Conservation (phyloP, 2,113 vertebrate species). For the Neolamprologus caudopunctatus region DNA sequence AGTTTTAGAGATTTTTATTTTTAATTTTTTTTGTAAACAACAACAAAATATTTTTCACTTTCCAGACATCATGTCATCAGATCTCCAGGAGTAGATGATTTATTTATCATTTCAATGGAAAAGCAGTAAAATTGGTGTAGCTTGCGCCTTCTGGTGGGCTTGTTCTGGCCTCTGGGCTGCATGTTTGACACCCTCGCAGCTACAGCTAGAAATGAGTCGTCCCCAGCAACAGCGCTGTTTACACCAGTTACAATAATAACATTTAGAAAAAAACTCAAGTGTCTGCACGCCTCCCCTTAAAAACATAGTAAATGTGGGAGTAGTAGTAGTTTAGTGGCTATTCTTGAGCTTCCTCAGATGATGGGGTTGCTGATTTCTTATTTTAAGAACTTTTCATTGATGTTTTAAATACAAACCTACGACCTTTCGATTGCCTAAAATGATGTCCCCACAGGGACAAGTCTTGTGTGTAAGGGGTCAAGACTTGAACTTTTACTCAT, state of each 20-base stretch:
- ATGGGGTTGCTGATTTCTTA: neutral
- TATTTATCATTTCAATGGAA: neutral
- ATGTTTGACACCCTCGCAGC: neutral
- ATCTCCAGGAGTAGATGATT: neutral
- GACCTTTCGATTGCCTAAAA: neutral
- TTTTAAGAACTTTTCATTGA: neutral
- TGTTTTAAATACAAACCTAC: neutral
- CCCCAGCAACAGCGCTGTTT: neutral
- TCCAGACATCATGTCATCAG: neutral
- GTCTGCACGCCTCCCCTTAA: neutral
- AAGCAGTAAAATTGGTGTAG: neutral
- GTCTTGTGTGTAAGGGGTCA: neutral
- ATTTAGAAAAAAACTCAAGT: neutral
- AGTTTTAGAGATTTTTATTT: neutral
- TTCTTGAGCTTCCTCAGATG: neutral
- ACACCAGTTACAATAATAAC: neutral
- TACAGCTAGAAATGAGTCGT: neutral
- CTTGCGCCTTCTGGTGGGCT: neutral
- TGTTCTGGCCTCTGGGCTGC: neutral
- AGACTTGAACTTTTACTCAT: neutral
- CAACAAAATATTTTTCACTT: neutral
- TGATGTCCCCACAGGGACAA: neutral
- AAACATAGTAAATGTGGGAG: neutral
- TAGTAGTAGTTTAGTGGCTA: neutral
- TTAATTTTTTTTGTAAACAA: neutral